phyloP scores from a whole-genome alignment of 2,888 invertebrate genomes.

The Geophilus truncorum region DNA sequence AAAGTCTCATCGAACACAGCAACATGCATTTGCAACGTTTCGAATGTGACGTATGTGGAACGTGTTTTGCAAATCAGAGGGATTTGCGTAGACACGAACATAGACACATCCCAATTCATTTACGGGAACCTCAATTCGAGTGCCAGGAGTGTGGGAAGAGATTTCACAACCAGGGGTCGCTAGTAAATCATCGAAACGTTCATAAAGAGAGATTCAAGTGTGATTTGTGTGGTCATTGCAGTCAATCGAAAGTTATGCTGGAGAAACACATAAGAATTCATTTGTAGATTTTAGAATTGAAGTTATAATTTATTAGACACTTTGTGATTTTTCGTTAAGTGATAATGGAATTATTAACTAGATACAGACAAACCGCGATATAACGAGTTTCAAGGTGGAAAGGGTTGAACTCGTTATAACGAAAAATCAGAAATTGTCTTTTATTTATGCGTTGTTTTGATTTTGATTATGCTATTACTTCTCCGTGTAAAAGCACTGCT shows the following conservation, averaged over 20 bases:
- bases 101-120: neutral
- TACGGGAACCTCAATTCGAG: neutral
- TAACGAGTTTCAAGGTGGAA: no score
- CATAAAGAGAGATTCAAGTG: neutral
- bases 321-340: no score
- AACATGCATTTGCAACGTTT: neutral
- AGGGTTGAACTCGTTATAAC: no score
- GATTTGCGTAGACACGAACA: neutral
- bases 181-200: neutral
- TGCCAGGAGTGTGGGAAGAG: neutral
- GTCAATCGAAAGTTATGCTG: neutral
- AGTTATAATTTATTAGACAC: no score
- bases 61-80: neutral
- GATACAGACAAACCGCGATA: no score
- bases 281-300: no score
- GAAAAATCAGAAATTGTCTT: no score
- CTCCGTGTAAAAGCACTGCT: no score
- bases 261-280: neutral
- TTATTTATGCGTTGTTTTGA: no score
- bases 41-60: neutral
- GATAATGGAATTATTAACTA: no score
- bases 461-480: no score
- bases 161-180: neutral
- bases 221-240: neutral
- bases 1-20: neutral